Evolutionary conservation across 2,888 invertebrate genomes (phyloP), one percentile per base, ranked within the genome.

Genomic region (Sympetrum striolatum): DNA sequence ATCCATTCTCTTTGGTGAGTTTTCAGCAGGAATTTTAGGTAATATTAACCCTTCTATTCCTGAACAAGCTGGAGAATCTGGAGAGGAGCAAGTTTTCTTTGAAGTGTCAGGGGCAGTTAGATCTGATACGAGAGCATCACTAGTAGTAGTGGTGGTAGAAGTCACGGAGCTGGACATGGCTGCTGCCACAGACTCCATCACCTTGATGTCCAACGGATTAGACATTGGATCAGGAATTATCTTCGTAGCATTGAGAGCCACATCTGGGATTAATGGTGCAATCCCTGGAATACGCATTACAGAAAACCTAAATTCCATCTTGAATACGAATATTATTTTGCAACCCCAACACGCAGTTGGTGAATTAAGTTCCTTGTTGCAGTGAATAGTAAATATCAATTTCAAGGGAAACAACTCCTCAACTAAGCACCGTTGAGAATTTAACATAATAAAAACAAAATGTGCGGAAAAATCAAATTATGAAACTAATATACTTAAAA

Each of bases 261-360:
- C 90, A 80, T 90, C 90, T 90, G 90, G 90, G 81, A 90, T 81
- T 80, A 90, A 60, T 80, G 90, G 80, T 80, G 90, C 48, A 80
- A 80, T 60, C 81, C 90, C 90, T 90, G 90, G 80, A 90, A 90
- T 90, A 90, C 90, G 90, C 53, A 90, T 60, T 80, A 90, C 81
- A 90, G 80, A 90, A 90, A 90, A 80, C 90, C 81, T 80, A 86
- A 86, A 86, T 86, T 86, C 60, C 37, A 86, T 58, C 86, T 86
- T 60, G 39, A 86, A 86, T 86, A 86, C 39, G 60, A 86, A 64
- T 12, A 64, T 60, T 10, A 64, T 64, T 86, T 86, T 86, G 60
- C 86, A 86, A 60, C 64, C 86, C 86, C 86, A 58, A 64, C 86
- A 86, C 31, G 86, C 58, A 86, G 60, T 35, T 60, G 35, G 86